These are phyloP conservation scores for Cathartes aura DNA, from an alignment of 2,113 vertebrate species.

Conservation along the genomic window DNA sequence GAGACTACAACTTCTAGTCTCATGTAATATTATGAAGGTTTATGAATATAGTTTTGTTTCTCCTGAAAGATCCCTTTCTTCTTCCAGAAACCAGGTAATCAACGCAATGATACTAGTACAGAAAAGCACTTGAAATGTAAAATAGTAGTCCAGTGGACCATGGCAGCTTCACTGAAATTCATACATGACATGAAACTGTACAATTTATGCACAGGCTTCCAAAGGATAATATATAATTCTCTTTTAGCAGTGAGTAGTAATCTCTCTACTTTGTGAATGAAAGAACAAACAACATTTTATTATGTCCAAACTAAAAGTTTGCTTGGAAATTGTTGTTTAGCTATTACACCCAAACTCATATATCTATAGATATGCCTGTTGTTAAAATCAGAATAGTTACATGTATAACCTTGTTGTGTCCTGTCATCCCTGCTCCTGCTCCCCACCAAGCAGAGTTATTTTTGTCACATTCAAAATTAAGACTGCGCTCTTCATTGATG, in stretches of 20 bases:
- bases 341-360: background rate
- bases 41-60: background rate
- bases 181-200: background rate
- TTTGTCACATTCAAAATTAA: background rate
- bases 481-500: background rate
- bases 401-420: background rate
- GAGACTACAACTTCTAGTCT: background rate
- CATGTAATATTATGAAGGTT: background rate
- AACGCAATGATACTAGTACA: background rate
- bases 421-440: fast-evolving
- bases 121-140: background rate
- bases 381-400: background rate
- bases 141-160: background rate
- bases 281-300: background rate
- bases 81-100: background rate
- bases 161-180: background rate
- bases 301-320: background rate
- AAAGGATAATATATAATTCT: background rate
- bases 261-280: background rate
- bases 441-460: background rate
- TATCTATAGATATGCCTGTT: background rate
- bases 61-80: background rate
- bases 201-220: background rate
- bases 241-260: background rate
- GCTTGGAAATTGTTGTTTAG: background rate